Percentiles rank a stretch among this genome's conserved stretches.
These are phyloP conservation scores for Phocoena phocoena DNA, from an alignment of 2,113 vertebrate species.

Conservation along the genomic window DNA sequence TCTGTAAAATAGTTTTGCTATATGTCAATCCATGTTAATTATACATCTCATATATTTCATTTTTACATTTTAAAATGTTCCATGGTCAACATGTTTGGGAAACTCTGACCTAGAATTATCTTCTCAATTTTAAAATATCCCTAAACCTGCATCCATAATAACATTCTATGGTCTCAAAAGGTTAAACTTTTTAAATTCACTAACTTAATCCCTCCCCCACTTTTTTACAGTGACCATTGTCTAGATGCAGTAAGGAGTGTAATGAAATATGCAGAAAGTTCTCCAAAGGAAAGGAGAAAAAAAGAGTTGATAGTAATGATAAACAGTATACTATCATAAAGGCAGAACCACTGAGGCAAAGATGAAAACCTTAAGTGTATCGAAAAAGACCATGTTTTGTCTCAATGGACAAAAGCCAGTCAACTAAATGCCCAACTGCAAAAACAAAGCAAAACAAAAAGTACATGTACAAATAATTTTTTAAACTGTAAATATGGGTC, in stretches of 20 bases:
- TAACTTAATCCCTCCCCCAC: not conserved
- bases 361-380: not conserved
- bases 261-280: slow-evolving; percentile 10
- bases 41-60: not conserved
- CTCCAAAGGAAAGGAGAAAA: not conserved
- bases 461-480: not conserved
- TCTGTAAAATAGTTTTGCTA: not conserved
- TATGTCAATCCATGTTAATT: slow-evolving; percentile 33
- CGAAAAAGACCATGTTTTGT: not conserved
- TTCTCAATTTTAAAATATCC: slow-evolving; percentile 1
- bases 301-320: not conserved
- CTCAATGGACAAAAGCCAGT: not conserved
- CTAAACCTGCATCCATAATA: not conserved
- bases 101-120: not conserved
- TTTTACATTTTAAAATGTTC: slow-evolving; percentile 38
- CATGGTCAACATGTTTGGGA: not conserved
- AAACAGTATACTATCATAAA: not conserved
- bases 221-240: not conserved
- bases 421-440: not conserved
- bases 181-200: not conserved
- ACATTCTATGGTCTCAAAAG: not conserved
- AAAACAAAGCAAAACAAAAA: not conserved
- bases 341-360: not conserved
- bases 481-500: not conserved
- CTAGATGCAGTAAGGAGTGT: not conserved